Conservation (phyloP, 2,113 vertebrate genomes). For the Phalacrocorax brasilianus region DNA sequence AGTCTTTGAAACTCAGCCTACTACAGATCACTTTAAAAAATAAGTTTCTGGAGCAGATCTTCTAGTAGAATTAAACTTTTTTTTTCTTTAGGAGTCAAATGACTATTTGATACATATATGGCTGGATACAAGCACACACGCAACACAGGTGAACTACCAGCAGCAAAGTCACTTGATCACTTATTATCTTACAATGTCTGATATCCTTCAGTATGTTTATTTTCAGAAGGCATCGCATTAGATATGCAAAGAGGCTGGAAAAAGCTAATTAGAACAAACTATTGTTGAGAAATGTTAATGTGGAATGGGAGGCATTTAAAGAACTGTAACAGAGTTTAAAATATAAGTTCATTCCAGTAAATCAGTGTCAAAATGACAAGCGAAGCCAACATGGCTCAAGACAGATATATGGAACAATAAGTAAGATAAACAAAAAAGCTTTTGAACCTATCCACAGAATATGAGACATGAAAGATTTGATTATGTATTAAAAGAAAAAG, state of each 20-base stretch:
- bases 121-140: not conserved
- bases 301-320: conserved; percentile 38
- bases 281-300: conserved; percentile 42
- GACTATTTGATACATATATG: not conserved
- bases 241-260: conserved; percentile 14
- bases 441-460: conserved; percentile 20
- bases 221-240: not conserved
- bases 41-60: not conserved
- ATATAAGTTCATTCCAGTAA: conserved; percentile 67
- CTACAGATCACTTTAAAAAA: not conserved
- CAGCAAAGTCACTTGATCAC: not conserved
- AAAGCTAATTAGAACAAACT: conserved; percentile 40
- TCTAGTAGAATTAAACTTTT: not conserved
- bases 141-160: not conserved
- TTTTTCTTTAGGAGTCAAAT: not conserved
- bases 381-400: conserved; percentile 42
- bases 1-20: not conserved
- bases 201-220: not conserved
- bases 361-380: conserved; percentile 76
- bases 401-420: conserved; percentile 29
- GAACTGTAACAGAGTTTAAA: conserved; percentile 29
- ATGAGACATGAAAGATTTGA: conserved; percentile 24
- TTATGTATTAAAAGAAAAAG: conserved; percentile 46
- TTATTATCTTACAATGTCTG: not conserved
- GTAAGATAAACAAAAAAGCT: conserved; percentile 40